Evolutionary conservation across 1,140 invertebrate genomes (phyloP), one percentile per base, ranked within the genome.

Genomic region (Hyles euphorbiae): DNA sequence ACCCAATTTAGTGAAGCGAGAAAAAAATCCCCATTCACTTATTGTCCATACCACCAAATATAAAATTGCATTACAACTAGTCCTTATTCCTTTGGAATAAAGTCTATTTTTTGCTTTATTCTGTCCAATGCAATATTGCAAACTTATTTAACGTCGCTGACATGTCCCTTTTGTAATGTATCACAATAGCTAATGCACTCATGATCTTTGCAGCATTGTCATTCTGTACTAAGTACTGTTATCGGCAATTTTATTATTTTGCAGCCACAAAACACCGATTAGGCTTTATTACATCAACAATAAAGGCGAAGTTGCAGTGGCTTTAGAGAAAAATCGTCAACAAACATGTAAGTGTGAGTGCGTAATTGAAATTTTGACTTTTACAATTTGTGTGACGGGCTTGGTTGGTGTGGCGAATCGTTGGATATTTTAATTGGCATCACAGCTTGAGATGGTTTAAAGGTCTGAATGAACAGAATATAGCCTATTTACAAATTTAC

Each of bases 311-410:
- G 3, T 32, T 12, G 22, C 22, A 52, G 3, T 48, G 32, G 8
- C 9, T 34, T 6, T 34, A n/a, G n/a, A 5, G 50, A 52, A 45
- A 44, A 34, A 34, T 9, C 36, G 52, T 48, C 48, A 55, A 59
- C 22, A 49, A 33, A 56, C 46, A 56, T 44, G 58, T 72, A 61
- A 66, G 65, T 54, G 9, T 61, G 44, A 55, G 61, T 66, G 63
- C 58, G 79, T 83, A 86, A 86, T 83, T 81, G 83, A 86, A 80
- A 82, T 82, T 86, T 83, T 86, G 81, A 86, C 81, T 86, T 82
- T 66, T 56, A 53, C 79, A 83, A 84, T 68, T 79, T 64, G 78
- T 81, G 78, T 86, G 81, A 86, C 50, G 50, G 81, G 83, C 81
- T 74, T 65, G 68, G 63, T 52, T 32, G 49, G 74, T 68, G 75